phyloP scores from a whole-genome alignment of 2,888 invertebrate species.

The Apoderus coryli region DNA sequence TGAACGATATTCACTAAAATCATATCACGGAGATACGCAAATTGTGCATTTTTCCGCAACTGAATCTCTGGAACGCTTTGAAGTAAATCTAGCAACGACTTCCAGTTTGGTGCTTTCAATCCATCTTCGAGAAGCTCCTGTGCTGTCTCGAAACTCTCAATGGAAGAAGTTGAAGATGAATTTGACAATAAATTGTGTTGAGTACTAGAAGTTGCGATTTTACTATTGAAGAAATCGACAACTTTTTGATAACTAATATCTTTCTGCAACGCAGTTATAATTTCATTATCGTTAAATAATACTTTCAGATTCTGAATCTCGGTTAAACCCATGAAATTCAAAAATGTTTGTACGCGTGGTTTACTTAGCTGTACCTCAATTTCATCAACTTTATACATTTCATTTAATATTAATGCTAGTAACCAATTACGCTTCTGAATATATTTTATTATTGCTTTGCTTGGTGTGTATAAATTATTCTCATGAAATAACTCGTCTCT shows the following conservation, averaged over 20 bases:
- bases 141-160: slow-evolving; percentile 23
- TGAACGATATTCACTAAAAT: slow-evolving; percentile 44
- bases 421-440: slow-evolving; percentile 53
- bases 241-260: slow-evolving; percentile 38
- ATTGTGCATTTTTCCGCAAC: slow-evolving; percentile 35
- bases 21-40: slow-evolving; percentile 42
- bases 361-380: slow-evolving; percentile 34
- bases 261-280: slow-evolving; percentile 42
- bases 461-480: slow-evolving; percentile 30
- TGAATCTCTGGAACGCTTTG: slow-evolving; percentile 44
- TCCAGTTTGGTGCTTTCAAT: slow-evolving; percentile 27
- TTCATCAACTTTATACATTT: slow-evolving; percentile 42
- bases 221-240: slow-evolving; percentile 33
- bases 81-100: slow-evolving; percentile 33
- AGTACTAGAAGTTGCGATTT: slow-evolving; percentile 18
- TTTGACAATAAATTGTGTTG: slow-evolving; percentile 17
- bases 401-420: slow-evolving; percentile 49
- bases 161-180: slow-evolving; percentile 15
- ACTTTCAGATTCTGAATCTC: slow-evolving; percentile 40
- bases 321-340: slow-evolving; percentile 42
- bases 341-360: slow-evolving; percentile 40
- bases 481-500: slow-evolving; percentile 35
- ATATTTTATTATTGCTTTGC: slow-evolving; percentile 42
- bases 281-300: slow-evolving; percentile 41
- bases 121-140: slow-evolving; percentile 26